Evolutionary conservation across 2,113 vertebrate species (phyloP), one percentile per base, ranked within the genome.

Genomic region (Serilophus lunatus): DNA sequence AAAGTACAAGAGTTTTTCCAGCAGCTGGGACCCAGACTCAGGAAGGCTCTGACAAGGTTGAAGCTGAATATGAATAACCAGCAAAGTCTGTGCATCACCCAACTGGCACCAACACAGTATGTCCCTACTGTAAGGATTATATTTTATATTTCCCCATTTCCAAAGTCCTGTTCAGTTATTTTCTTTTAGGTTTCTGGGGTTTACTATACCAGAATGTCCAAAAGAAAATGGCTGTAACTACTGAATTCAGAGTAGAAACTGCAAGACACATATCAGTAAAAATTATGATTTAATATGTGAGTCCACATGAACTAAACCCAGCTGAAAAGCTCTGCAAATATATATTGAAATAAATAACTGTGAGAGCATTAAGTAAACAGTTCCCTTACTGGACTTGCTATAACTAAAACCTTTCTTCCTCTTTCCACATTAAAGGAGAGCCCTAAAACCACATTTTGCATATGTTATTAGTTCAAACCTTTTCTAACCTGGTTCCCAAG

Each of bases 391-490:
- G 89, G 87, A 88, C 82, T 47, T 91, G 66, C 45, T 85, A 26
- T 59, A 66, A 92, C 82, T 93, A 85, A 92, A 93, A 78, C 54
- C 38, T 93, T 95, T 95, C 92, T 94, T 96, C 84, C 84, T 86
- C 87, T 90, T 95, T 94, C 93, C 93, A 95, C 91, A 95, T 95
- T 82, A 95, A 95, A 96, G 93, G 38, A 83, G 53, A 92, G 69
- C 15, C 60, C 71, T 63, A 66, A 96, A 95, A 70, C 94, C 93
- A 93, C 66, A 81, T 83, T 95, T 96, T 96, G 94, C 95, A 94
- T 96, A 86, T 92, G 93, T 92, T 80, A 94, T 92, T 97, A 78
- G 47, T 47, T 88, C 60, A 90, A 78, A 93, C 59, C 36, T 95
- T 88, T 96, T 78, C 76, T 86, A 88, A 88, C 82, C 36, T 38